Evolutionary conservation across 2,888 invertebrate genomes (phyloP).

Genomic region (Keiferia lycopersicella): DNA sequence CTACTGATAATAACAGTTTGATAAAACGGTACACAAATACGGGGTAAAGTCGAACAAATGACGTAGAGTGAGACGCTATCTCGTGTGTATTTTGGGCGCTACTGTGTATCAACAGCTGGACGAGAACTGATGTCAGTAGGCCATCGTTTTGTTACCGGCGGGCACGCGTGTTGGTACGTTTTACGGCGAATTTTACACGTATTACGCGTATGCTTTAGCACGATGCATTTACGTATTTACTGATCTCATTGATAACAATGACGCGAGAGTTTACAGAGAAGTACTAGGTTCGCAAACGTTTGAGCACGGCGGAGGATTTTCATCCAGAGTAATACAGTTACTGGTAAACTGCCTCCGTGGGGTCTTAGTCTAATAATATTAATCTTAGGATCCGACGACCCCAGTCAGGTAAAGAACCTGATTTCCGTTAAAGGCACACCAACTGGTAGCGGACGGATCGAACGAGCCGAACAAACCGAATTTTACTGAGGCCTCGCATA

Average conservation of each 20-base stretch:
- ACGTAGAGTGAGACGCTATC: neutral
- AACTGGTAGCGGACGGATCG: too few relatives aligned
- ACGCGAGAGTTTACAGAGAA: neutral
- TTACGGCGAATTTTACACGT: neutral
- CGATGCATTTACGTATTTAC: neutral
- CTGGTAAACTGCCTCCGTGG: too few relatives aligned
- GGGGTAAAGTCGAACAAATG: neutral
- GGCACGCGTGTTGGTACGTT: slow-evolving; percentile 4
- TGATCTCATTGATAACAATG: neutral
- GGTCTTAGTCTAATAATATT: too few relatives aligned
- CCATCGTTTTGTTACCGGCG: neutral
- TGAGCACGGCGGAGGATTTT: too few relatives aligned
- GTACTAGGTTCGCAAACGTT: neutral
- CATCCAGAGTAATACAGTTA: too few relatives aligned
- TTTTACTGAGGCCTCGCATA: too few relatives aligned
- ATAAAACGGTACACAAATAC: neutral
- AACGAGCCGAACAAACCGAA: too few relatives aligned
- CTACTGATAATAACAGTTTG: neutral
- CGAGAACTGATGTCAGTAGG: neutral
- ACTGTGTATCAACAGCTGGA: neutral
- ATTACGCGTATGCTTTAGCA: neutral
- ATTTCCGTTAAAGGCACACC: too few relatives aligned
- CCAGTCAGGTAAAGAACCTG: too few relatives aligned
- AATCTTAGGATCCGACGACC: too few relatives aligned
- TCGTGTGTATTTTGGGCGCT: slow-evolving; percentile 1